Base-by-base conservation (phyloP, 1,140 invertebrate species). In the Condylostylus longicornis region DNA sequence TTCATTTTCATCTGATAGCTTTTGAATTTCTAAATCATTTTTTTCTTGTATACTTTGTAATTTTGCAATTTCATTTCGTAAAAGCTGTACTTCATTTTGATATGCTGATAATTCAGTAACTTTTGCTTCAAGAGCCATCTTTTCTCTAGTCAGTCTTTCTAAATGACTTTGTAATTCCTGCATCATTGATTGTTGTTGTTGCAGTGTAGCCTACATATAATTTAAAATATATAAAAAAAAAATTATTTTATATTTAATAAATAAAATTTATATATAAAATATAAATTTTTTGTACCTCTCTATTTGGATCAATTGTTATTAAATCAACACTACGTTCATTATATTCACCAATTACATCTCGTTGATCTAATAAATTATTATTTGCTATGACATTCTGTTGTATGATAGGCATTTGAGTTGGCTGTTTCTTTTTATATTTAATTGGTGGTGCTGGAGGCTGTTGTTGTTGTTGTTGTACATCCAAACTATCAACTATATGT, bases 1-100 rank as follows among this genome's bases (percentile, higher is more conserved):
- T 39, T 74, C 73, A 62, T 83, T 82, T 66, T 84, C 81, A 56
- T 79, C 77, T 41, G 69, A 66, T 29, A 81, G 61, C 37, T 69
- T 66, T 44, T 72, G 69, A 60, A 77, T 62, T 67, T 79, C 67
- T 62, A 67, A 37, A 63, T 67, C 62, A 61, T 69, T 68, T 63
- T 75, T 65, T 58, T 78, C 66, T 69, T 70, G 40, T 30, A 47
- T 47, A 38, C 38, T 54, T 53, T 58, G 46, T 37, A 61, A 49
- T 46, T 66, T 64, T 19, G 58, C 45, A 37, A 70, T 52, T 53
- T 71, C 68, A 14, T 59, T 58, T 46, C 64, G 60, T 27, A 71
- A 44, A 39, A 53, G 49, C 38, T 49, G 50, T 44, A 70, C 47
- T 50, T 70, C 66, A 35, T 50, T 58, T 37, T 66, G 61, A 44